phyloP scores from a whole-genome alignment of 64 coral and sea anemone species.

The Anthopleura sola region DNA sequence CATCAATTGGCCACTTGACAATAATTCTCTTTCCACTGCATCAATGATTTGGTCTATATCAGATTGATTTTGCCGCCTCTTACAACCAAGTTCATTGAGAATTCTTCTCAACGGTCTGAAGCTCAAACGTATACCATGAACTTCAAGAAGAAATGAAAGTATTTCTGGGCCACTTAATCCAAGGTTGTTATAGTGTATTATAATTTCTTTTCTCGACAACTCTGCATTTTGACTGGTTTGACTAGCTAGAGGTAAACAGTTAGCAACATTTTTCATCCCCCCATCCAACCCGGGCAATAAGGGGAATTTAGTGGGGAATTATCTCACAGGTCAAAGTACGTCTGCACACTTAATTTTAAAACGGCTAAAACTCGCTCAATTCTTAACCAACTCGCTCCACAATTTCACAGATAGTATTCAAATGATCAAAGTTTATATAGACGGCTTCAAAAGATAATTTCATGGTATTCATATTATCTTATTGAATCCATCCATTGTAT shows the following conservation, averaged over 20 bases:
- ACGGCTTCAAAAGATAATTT: background rate
- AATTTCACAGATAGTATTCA: too few relatives aligned
- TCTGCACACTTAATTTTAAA: too few relatives aligned
- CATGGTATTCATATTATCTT: too few relatives aligned
- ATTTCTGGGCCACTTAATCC: slow-evolving; percentile 46
- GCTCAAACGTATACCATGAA: slow-evolving; percentile 37
- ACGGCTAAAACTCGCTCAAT: too few relatives aligned
- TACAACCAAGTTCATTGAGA: slow-evolving; percentile 1
- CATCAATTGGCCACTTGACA: slow-evolving; percentile 6
- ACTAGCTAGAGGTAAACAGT: background rate
- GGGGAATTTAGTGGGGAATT: background rate
- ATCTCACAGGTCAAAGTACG: background rate
- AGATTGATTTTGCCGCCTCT: slow-evolving; percentile 7
- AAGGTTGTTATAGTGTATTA: slow-evolving; percentile 26
- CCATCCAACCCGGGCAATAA: background rate
- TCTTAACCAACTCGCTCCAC: too few relatives aligned
- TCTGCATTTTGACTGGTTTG: background rate
- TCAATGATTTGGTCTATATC: background rate
- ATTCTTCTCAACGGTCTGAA: slow-evolving; percentile 25
- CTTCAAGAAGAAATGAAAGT: slow-evolving; percentile 35
- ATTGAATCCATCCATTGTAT: too few relatives aligned
- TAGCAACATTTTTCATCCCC: background rate
- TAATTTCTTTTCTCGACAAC: background rate
- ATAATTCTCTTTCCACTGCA: slow-evolving; percentile 13
- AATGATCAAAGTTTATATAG: too few relatives aligned